These are phyloP conservation scores for Pyrgilauda ruficollis DNA, from an alignment of 2,113 vertebrate genomes.

Conservation along the genomic window DNA sequence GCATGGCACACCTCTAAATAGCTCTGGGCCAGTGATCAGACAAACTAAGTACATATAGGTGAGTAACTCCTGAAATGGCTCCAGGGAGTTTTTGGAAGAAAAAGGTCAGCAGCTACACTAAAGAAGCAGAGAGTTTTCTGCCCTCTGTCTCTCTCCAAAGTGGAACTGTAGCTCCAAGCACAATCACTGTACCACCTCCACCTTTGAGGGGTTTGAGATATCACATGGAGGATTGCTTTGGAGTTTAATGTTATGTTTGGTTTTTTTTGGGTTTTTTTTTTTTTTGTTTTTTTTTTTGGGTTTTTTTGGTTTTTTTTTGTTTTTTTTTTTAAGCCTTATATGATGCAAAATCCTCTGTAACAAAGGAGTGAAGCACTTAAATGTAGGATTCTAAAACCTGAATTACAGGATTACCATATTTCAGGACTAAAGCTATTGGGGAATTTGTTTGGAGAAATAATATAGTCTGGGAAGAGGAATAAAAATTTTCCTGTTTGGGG, in stretches of 20 bases:
- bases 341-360: neutral
- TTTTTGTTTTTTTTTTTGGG: neutral
- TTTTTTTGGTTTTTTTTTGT: neutral
- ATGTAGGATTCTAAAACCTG: neutral
- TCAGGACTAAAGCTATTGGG: neutral
- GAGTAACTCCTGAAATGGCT: slow-evolving; percentile 7
- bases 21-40: neutral
- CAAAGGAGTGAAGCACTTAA: neutral
- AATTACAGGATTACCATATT: neutral
- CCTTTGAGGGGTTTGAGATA: neutral
- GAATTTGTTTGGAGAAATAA: neutral
- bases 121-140: neutral
- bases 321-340: neutral
- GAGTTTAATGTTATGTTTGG: neutral
- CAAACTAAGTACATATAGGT: neutral
- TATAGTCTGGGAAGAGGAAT: neutral
- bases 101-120: neutral
- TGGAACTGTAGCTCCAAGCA: neutral
- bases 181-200: fast-evolving
- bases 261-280: neutral
- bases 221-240: neutral
- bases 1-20: neutral
- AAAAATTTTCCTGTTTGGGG: neutral
- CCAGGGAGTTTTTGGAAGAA: neutral
- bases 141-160: neutral